These are phyloP conservation scores for Acrossocheilus wenchowensis DNA, from an alignment of 2,797 vertebrate genomes.

Conservation along the genomic window DNA sequence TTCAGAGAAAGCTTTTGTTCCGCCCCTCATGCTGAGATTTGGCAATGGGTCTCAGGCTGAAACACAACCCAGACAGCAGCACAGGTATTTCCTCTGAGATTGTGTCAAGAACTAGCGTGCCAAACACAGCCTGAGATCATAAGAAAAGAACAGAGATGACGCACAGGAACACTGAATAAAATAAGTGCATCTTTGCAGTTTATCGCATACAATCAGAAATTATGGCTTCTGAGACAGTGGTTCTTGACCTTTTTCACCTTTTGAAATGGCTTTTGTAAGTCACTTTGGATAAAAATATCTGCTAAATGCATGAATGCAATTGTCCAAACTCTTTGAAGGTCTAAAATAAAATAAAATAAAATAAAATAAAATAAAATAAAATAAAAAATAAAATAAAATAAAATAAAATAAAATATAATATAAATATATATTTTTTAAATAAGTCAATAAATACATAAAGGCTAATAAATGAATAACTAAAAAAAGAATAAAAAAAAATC, in stretches of 20 bases:
- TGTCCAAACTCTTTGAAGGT: background rate
- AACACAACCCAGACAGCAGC: conserved; percentile 63
- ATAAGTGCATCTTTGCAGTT: background rate
- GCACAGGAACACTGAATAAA: background rate
- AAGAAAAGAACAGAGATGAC: background rate
- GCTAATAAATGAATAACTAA: background rate
- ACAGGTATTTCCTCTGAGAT: conserved; percentile 66
- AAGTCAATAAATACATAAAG: background rate
- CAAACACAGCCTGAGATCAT: conserved; percentile 20
- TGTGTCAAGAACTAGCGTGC: conserved; percentile 13
- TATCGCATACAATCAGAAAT: background rate
- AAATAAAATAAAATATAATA: no score
- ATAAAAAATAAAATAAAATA: no score
- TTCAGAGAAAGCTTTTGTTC: conserved; percentile 69
- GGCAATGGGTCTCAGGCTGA: conserved; percentile 74
- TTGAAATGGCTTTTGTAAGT: background rate
- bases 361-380: background rate
- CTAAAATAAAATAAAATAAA: background rate
- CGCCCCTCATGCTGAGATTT: conserved; percentile 68
- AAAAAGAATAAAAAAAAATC: background rate
- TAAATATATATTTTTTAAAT: background rate
- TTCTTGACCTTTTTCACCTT: background rate
- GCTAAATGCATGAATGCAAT: background rate
- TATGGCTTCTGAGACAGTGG: background rate
- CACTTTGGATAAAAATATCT: background rate